These are phyloP conservation scores for Chamaetylas fuelleborni DNA, from an alignment of 2,113 vertebrate species.

Conservation along the genomic window DNA sequence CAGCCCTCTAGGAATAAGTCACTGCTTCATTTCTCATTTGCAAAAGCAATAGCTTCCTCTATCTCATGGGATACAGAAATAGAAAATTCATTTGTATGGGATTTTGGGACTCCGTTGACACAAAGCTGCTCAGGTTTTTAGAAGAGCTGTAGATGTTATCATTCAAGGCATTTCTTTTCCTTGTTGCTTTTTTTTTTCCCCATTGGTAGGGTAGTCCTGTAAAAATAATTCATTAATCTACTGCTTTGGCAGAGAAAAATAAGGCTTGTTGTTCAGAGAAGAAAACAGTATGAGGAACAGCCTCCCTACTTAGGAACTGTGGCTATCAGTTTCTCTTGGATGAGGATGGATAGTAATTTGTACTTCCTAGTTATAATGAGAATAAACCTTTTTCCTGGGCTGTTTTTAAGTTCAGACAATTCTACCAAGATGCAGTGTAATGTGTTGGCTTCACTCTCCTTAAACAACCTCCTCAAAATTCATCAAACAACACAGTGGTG, in stretches of 20 bases:
- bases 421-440: not conserved
- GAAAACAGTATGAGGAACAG: not conserved
- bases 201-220: not conserved
- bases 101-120: not conserved
- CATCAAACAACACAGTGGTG: not conserved
- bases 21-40: conserved; percentile 6
- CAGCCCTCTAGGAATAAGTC: conserved; percentile 20
- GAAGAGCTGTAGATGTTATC: not conserved
- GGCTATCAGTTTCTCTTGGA: not conserved
- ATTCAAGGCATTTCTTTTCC: not conserved
- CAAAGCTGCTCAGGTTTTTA: not conserved
- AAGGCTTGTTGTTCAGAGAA: not conserved
- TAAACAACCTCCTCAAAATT: not conserved
- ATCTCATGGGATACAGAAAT: not conserved
- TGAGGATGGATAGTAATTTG: not conserved
- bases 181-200: not conserved
- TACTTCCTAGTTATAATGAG: not conserved
- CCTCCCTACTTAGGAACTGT: not conserved
- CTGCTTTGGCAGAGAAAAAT: not conserved
- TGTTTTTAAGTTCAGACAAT: not conserved
- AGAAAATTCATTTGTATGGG: not conserved
- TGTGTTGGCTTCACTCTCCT: not conserved
- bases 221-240: not conserved
- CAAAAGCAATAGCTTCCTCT: not conserved
- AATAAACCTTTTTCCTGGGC: not conserved